A percentile compares a stretch with the other conserved stretches of the same genome.
Conservation (phyloP, 2,797 vertebrate genomes). For the Enteromius fasciolatus region DNA sequence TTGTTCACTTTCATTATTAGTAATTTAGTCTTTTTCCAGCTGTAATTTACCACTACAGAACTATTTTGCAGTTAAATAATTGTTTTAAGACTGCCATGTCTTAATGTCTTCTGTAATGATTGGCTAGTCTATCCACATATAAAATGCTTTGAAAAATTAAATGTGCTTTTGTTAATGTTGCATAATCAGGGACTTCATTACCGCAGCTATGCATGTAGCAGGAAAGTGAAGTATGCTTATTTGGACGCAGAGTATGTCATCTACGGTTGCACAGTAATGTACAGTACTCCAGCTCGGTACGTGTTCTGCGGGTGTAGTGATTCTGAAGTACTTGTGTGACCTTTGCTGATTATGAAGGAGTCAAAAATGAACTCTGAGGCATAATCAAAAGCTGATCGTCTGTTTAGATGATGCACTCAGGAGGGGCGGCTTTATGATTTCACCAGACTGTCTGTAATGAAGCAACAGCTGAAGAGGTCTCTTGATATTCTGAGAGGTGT, state of each 20-base stretch:
- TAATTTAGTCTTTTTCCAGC: neutral
- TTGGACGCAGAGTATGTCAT: neutral
- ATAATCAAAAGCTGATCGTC: constrained; percentile 57
- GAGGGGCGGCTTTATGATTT: constrained; percentile 47
- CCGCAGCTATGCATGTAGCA: neutral
- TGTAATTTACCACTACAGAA: neutral
- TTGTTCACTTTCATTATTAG: neutral
- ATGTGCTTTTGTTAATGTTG: neutral
- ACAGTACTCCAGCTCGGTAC: constrained; percentile 5
- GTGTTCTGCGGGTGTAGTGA: constrained; percentile 6
- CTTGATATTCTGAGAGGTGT: constrained; percentile 41
- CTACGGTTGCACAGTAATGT: neutral
- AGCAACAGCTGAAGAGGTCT: constrained; percentile 46
- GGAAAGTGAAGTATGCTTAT: neutral
- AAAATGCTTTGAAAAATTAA: neutral
- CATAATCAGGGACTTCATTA: no score
- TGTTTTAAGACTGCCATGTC: neutral
- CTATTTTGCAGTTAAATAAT: neutral
- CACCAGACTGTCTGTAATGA: constrained; percentile 50
- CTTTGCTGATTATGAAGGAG: constrained; percentile 54
- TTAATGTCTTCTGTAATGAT: neutral
- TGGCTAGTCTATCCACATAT: neutral
- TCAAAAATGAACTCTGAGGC: constrained; percentile 23
- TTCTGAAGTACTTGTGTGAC: constrained; percentile 46
- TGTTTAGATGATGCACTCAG: constrained; percentile 49